Base-by-base conservation (phyloP, 2,888 invertebrate species). In the Maniola hyperantus region DNA sequence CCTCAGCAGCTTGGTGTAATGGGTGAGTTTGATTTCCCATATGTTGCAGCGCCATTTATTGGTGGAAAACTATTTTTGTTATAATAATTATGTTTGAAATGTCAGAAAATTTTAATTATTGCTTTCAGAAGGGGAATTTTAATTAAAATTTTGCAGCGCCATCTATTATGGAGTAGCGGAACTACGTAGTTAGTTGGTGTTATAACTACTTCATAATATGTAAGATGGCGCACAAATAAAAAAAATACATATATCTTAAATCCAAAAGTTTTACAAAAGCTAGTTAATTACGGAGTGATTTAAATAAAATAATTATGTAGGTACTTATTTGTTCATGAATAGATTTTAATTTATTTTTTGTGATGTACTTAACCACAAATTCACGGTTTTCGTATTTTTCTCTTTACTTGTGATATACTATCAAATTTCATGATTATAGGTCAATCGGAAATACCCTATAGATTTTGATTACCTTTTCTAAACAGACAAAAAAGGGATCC, bases 1-100 rank as follows among this genome's bases (percentile, higher is more conserved):
- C 97, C 97, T 0, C 97, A 97, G 81, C 97, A 98, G 77, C 93
- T 98, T 39, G 98, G 98, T 68, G 96, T 97, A 36, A 96, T 98
- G 95, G 98, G 97, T 96, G 87, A 95, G 95, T 94, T 60, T 48
- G 20, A 39, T 51, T 46, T 51, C 34, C 36, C 36, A 18, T 57
- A 20, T 61, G 33, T 44, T 65, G n/a, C 50, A 77, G 66, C 69
- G 77, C 72, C 77, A 80, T 79, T 79, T 82, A 11, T 73, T 73
- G 66, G 65, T 13, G 44, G 74, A 54, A 73, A 75, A 76, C 15
- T 26, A 20, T 6, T 20, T 34, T 53, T 53, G 6, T 7, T 48
- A 33, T 1, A 33, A 42, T 18, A 33, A 18, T 50, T 51, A 13
- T 20, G 26, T 20, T 0, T 26, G 1, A 51, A 50, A n/a, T n/a